Evolutionary conservation across 2,888 invertebrate genomes (phyloP), one percentile per base, ranked within the genome.

Genomic region (Lacanobia oleracea): DNA sequence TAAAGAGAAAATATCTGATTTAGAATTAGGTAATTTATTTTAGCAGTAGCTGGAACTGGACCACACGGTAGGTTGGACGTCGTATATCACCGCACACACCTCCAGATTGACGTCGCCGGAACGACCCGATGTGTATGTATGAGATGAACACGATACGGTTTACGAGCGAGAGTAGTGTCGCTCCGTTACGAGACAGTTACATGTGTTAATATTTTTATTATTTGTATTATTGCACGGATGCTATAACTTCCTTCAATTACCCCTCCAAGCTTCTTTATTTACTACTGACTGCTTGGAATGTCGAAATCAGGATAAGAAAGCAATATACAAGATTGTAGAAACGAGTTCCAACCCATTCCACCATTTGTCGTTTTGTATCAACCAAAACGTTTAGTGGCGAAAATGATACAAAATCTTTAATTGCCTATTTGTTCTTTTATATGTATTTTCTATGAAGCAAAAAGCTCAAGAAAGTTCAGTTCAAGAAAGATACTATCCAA

Each of bases 171-270:
- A 54, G 53, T 69, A 68, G 69, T 72, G 76, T 75, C 61, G 75
- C 73, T 45, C 45, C 21, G 66, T 53, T 16, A 48, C 70, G 63
- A 62, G 75, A 78, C 72, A 71, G 67, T 77, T 81, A 78, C 84
- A 82, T 69, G 80, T 85, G 85, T 75, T 84, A 69, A 82, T 81
- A 85, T 79, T 81, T 86, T 83, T 85, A 85, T 83, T 82, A 86
- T 83, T 82, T 82, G 80, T 85, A 77, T 75, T 79, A 84, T 75
- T 81, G 81, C 81, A 69, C 72, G 68, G 78, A 64, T 79, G 85
- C 85, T 75, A 70, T 82, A 83, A 86, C 79, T 74, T 64, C 71
- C 84, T 86, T 83, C 87, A 80, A 78, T 86, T 83, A 83, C 75
- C 59, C 77, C 77, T 65, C 69, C 72, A 68, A 79, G 75, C 82